Base-by-base conservation (phyloP, 2,113 vertebrate genomes). In the Paracanthobrama guichenoti region DNA sequence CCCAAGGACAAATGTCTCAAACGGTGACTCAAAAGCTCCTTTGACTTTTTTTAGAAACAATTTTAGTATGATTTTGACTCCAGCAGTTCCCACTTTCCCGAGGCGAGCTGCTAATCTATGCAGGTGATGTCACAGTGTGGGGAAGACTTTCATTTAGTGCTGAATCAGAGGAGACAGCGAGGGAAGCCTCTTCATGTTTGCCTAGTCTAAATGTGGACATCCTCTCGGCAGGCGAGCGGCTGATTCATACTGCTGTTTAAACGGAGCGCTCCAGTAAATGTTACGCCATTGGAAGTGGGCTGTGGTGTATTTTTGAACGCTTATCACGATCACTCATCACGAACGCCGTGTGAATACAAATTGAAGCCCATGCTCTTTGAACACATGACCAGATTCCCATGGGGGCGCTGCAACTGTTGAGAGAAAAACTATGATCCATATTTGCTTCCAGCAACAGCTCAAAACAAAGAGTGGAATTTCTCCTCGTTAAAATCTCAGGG, bases 181-280 rank as follows among this genome's bases (percentile, higher is more conserved):
- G 88, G 88, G 82, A 89, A 89, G 60, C 88, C 88, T 88, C 83
- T 74, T 78, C 87, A 11, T 81, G 86, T 75, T 72, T 85, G 75
- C 66, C 66, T 55, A 42, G 76, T 82, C 81, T 88, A 88, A 85
- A 88, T 79, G 69, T 64, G 76, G 80, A 85, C 80, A 67, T 75
- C 83, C 81, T 85, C 86, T 78, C 67, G 24, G 86, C 81, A 59
- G 66, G 60, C 59, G n/a, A 69, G 60, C n/a, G 35, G 71, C 83
- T 88, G 85, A 87, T 75, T 87, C 88, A 87, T 60, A 18, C 24
- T 48, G 24, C 64, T 48, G 74, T 71, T 72, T 69, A 74, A 77
- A 44, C 31, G 20, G n/a, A 55, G 79, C 16, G 11, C 31, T 60
- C 16, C 59, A 71, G 80, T 28, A 72, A 82, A 71, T 31, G 12